These are phyloP conservation scores for Stegophylla sp. DNA, from an alignment of 2,888 invertebrate species.

Conservation along the genomic window DNA sequence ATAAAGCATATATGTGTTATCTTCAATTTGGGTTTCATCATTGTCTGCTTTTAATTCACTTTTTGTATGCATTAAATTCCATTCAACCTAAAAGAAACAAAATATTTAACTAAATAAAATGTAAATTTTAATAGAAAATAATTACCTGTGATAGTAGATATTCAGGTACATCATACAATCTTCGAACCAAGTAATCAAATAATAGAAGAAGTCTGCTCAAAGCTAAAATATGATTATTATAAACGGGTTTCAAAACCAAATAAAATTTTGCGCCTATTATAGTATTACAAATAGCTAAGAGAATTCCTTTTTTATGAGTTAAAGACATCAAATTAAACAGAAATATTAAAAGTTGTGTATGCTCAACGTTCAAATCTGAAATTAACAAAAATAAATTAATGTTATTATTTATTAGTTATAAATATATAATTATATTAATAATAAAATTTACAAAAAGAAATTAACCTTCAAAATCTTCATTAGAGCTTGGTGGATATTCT, in stretches of 20 bases:
- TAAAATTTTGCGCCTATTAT: constrained; percentile 66
- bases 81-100: constrained; percentile 70
- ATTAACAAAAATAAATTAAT: too few species aligned
- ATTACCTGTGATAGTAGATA: constrained; percentile 77
- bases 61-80: constrained; percentile 68
- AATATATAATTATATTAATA: constrained; percentile 65
- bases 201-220: constrained; percentile 83
- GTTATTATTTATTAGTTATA: too few species aligned
- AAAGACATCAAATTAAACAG: constrained; percentile 92
- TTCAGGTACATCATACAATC: constrained; percentile 91
- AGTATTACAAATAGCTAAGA: constrained; percentile 81
- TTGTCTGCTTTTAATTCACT: constrained; percentile 17
- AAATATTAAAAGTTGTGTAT: constrained; percentile 90
- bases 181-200: constrained; percentile 93
- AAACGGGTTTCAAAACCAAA: constrained; percentile 66
- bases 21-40: constrained; percentile 64
- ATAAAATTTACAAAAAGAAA: constrained; percentile 63
- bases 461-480: constrained; percentile 56
- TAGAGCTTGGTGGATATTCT: constrained; percentile 67
- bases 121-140: background rate
- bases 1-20: constrained; percentile 75
- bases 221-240: constrained; percentile 78
- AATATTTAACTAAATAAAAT: constrained; percentile 1
- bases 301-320: constrained; percentile 94
- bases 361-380: constrained; percentile 91